Evolutionary conservation across 1,140 invertebrate genomes (phyloP), one percentile per base, ranked within the genome.

Genomic region (Hyles euphorbiae): DNA sequence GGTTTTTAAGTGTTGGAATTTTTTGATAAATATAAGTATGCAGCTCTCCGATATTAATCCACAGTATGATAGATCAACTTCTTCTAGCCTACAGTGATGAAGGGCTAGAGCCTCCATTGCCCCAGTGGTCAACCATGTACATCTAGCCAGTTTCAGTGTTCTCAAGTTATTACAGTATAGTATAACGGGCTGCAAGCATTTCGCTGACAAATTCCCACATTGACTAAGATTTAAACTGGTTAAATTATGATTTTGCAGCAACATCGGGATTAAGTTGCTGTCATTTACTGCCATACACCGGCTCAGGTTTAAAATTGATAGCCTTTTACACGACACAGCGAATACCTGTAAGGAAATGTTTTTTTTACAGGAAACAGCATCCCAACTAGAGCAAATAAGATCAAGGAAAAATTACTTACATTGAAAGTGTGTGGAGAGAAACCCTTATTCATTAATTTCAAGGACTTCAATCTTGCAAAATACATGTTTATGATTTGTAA

Each of bases 41-140:
- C 90, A 90, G 40, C 86, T 85, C 58, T 91, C 90, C 1, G 90
- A 90, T 71, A 91, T 90, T 52, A 81, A 78, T 0, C 79, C 62
- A 58, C 90, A 91, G 61, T 90, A 81, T 9, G 90, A 90, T 11
- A 92, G 83, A 63, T 92, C 91, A 10, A 91, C 90, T 68, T 91
- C 90, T 58, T 90, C 89, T 43, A 92, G 70, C 50, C 85, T 85
- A 64, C 77, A 89, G 53, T 90, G 89, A 58, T 90, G 91, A 44
- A 92, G 68, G 3, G 91, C 88, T 9, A 92, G 62, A 0, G 91
- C 91, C 64, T 92, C 91, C 45, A 92, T 78, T 0, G 90, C 90
- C 0, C 91, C 91, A 0, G 90, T 89, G 0, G 91, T 91, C 3
- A 92, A 59, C 91, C 91, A 92, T 3, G 87, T 58, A 69, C 91